Percentiles rank a stretch among this genome's conserved stretches.
Evolutionary conservation across 2,888 invertebrate genomes (phyloP).

Genomic region (Apodemia zela): DNA sequence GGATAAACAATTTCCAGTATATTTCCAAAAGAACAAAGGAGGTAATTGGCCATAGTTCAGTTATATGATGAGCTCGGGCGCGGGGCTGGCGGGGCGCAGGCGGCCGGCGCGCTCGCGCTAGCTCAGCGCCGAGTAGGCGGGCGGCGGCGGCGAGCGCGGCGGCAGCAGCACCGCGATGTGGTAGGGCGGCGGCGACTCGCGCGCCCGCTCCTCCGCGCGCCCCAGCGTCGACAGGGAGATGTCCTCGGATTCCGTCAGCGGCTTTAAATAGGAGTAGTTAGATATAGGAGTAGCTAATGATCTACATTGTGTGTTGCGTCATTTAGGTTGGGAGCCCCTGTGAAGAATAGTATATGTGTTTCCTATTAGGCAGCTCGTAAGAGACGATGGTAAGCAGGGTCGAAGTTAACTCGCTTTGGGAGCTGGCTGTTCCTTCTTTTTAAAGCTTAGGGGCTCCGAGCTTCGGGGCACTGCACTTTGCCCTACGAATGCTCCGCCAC

Average conservation of each 20-base stretch:
- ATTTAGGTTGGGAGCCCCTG: too few relatives aligned
- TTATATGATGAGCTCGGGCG: conserved; percentile 66
- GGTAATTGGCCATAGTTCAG: conserved; percentile 7
- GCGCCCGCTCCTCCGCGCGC: conserved; percentile 32
- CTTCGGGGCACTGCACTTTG: too few relatives aligned
- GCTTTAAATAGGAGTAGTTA: background rate
- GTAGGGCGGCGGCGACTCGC: conserved; percentile 87
- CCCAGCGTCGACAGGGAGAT: conserved; percentile 43
- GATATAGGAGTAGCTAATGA: too few relatives aligned
- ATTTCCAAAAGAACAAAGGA: background rate
- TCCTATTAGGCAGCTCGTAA: too few relatives aligned
- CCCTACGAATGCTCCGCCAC: too few relatives aligned
- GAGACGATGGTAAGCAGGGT: too few relatives aligned
- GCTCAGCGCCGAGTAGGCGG: conserved; percentile 88
- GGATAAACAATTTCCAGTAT: background rate
- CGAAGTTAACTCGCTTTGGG: too few relatives aligned
- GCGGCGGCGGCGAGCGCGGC: conserved; percentile 66
- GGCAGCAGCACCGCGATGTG: conserved; percentile 90
- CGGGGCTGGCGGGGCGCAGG: conserved; percentile 25
- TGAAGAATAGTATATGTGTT: too few relatives aligned
- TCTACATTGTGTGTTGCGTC: too few relatives aligned
- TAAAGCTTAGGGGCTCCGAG: too few relatives aligned
- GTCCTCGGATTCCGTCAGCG: conserved; percentile 44
- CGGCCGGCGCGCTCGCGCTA: conserved; percentile 63
- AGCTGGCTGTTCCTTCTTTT: too few relatives aligned